Percentiles rank a stretch among this genome's conserved stretches.
These are phyloP conservation scores for Eumerus sabulonum DNA, from an alignment of 2,888 invertebrate genomes.

Conservation along the genomic window DNA sequence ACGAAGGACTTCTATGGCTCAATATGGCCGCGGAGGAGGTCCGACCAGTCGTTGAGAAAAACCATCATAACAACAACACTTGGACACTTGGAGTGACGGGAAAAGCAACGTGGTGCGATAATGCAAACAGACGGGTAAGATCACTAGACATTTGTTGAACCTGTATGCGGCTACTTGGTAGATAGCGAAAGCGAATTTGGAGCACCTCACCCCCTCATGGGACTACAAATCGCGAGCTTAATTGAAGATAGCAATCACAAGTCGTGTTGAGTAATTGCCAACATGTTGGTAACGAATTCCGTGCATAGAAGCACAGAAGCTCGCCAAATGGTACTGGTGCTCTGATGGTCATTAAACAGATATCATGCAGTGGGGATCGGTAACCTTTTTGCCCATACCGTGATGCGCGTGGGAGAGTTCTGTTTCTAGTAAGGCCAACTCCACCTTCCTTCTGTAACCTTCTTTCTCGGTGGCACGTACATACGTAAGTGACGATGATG, in stretches of 20 bases:
- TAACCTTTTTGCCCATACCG: too few species aligned
- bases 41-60: constrained; percentile 19
- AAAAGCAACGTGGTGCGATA: constrained; percentile 68
- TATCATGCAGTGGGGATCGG: too few species aligned
- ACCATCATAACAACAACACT: constrained; percentile 6
- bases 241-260: constrained; percentile 59
- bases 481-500: constrained; percentile 8
- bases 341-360: too few species aligned
- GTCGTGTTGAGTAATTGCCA: constrained; percentile 66
- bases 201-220: constrained; percentile 40
- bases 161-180: constrained; percentile 56
- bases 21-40: constrained; percentile 44
- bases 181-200: constrained; percentile 67
- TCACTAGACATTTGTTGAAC: constrained; percentile 65
- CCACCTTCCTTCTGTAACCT: neutral
- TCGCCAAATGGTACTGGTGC: too few species aligned
- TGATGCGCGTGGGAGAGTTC: too few species aligned
- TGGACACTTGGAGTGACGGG: constrained; percentile 67
- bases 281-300: constrained; percentile 50
- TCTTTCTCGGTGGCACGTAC: neutral
- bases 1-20: constrained; percentile 43
- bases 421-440: too few species aligned
- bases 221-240: constrained; percentile 52
- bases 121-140: constrained; percentile 65
- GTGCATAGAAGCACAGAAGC: constrained; percentile 36